These are phyloP conservation scores for Tylochromis polylepis DNA, from an alignment of 2,113 vertebrate genomes.

Conservation along the genomic window DNA sequence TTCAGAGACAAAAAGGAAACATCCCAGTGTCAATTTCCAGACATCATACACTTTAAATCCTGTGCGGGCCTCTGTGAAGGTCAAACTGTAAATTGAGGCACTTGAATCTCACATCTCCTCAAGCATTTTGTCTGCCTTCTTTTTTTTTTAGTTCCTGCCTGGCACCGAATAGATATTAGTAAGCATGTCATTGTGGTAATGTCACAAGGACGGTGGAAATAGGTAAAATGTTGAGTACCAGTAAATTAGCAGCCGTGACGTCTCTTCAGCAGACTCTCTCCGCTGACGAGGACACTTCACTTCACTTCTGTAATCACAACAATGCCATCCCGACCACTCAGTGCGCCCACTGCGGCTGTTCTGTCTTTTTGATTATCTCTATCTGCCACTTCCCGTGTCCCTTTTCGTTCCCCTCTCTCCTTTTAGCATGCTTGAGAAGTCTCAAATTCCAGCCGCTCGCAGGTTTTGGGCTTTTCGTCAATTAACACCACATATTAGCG, in stretches of 20 bases:
- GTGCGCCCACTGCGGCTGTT: neutral
- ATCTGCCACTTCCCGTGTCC: neutral
- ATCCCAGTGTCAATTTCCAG: neutral
- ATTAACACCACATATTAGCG: slow-evolving; percentile 18
- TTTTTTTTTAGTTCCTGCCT: neutral
- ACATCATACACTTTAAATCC: neutral
- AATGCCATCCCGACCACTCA: neutral
- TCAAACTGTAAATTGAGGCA: slow-evolving; percentile 3
- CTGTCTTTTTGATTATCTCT: neutral
- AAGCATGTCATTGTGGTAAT: neutral
- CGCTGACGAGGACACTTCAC: slow-evolving; percentile 16
- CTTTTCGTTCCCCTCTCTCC: neutral
- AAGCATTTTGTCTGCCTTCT: neutral
- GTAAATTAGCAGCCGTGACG: slow-evolving; percentile 1
- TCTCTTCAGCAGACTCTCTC: neutral
- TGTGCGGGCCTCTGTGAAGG: slow-evolving; percentile 22
- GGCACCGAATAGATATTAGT: neutral
- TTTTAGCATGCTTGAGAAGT: neutral
- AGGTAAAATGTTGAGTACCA: neutral
- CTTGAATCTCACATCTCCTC: slow-evolving; percentile 2
- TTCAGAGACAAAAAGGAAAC: neutral
- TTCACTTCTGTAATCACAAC: slow-evolving; percentile 11
- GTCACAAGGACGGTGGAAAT: neutral
- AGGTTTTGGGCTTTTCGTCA: slow-evolving; percentile 20
- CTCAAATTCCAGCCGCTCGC: neutral